phyloP scores from a whole-genome alignment of 1,140 invertebrate species.

The Phthorimaea operculella region DNA sequence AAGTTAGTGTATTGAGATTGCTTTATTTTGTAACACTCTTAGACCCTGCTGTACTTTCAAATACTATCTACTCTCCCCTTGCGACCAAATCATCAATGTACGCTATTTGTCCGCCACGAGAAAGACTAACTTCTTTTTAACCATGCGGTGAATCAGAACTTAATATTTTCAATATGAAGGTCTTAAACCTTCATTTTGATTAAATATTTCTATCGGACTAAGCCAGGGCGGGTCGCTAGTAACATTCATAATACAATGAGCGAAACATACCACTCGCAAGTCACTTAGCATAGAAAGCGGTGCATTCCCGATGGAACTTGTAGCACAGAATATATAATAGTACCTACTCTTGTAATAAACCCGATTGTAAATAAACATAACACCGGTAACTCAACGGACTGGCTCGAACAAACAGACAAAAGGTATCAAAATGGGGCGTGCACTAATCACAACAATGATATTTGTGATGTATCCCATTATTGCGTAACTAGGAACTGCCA shows the following conservation, averaged over 20 bases:
- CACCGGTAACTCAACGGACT: conserved; percentile 21
- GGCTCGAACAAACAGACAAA: conserved; percentile 30
- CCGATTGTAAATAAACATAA: conserved; percentile 31
- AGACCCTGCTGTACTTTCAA: no score
- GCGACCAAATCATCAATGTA: neutral
- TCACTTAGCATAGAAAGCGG: conserved; percentile 36
- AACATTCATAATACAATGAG: conserved; percentile 24
- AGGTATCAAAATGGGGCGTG: conserved; percentile 43
- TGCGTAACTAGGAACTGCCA: conserved; percentile 23
- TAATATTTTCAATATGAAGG: no score
- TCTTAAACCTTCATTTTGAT: conserved; percentile 10
- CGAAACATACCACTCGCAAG: conserved; percentile 24
- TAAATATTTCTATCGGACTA: conserved; percentile 21
- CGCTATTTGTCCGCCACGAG: no score
- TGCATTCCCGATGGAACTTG: conserved; percentile 16
- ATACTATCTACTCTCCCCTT: no score
- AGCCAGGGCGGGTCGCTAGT: conserved; percentile 1
- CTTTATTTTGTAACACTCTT: no score
- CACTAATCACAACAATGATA: conserved; percentile 34
- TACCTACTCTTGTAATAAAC: no score
- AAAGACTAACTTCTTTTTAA: no score
- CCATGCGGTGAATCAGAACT: no score
- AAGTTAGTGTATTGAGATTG: no score
- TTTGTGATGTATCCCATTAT: conserved; percentile 29
- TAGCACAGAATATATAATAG: no score